Base-by-base conservation (phyloP, 1,140 invertebrate species). In the Trachymyrmex cornetzi region DNA sequence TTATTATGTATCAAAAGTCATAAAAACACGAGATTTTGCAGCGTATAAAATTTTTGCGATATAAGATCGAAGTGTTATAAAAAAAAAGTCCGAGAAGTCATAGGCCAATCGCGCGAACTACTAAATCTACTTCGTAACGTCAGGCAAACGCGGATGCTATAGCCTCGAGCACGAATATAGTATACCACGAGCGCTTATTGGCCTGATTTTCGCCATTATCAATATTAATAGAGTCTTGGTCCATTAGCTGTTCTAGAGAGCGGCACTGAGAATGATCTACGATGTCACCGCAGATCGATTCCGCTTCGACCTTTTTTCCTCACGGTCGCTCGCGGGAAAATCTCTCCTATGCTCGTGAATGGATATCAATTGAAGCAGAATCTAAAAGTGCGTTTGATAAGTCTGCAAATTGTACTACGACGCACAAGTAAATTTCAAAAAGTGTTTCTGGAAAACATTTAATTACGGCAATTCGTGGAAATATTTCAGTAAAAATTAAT, bases 131-230 rank as follows among this genome's bases (percentile, higher is more conserved):
- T 64, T 44, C 77, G 57, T 44, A 34, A 48, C 27, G 71, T 79
- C 34, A 69, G 67, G 79, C 77, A 66, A 90, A 89, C 71, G 89
- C 71, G 89, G 79, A 85, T 80, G 80, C 22, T 53, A 66, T 38
- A 85, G 57, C 85, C 89, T 79, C 89, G 80, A 85, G 75, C 63
- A 64, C 77, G 87, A 87, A 69, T 66, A 85, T 66, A 85, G 74
- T 85, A 88, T 14, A 72, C 50, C 86, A 90, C 24, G 75, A 81
- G 53, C 87, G 92, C 89, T 92, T 90, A 92, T 93, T 92, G 92
- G 91, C 93, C 92, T 93, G 92, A 93, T 93, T 93, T 91, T 91
- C 89, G 88, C 88, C 86, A 93, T 92, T 93, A 93, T 92, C 91
- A 92, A 93, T 93, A 93, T 91, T 92, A 93, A 92, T 92, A 90